phyloP scores from a whole-genome alignment of 2,888 invertebrate species.

The Dione juno region DNA sequence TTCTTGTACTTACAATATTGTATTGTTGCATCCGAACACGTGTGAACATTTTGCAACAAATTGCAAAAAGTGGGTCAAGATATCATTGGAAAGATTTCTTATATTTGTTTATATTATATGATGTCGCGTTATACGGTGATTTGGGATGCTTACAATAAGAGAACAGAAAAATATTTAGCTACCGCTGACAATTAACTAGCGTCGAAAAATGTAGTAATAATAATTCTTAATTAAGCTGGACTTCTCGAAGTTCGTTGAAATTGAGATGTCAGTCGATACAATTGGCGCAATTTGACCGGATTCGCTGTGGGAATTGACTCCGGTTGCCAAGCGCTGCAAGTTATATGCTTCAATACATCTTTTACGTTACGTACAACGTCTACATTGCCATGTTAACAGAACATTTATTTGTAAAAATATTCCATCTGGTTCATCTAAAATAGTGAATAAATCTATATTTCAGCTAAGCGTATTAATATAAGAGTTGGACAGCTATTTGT shows the following conservation, averaged over 20 bases:
- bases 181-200: not conserved
- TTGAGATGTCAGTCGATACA: constrained; percentile 44
- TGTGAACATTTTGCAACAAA: no score
- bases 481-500: constrained; percentile 18
- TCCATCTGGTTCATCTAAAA: not conserved
- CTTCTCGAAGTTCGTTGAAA: constrained; percentile 35
- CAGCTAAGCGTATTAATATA: not conserved
- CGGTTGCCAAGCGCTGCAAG: constrained; percentile 41
- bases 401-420: not conserved
- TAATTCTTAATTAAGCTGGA: constrained; percentile 27
- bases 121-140: no score
- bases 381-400: not conserved
- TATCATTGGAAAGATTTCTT: no score
- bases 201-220: not conserved
- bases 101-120: no score
- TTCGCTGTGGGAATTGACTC: constrained; percentile 44
- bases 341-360: constrained; percentile 35
- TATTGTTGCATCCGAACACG: no score
- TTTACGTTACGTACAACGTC: not conserved
- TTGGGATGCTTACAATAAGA: no score
- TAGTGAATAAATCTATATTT: not conserved
- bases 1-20: no score
- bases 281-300: constrained; percentile 48
- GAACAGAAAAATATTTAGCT: not conserved
- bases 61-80: no score